Evolutionary conservation across 2,113 vertebrate genomes (phyloP).

Genomic region (Malurus alboscapulatus): DNA sequence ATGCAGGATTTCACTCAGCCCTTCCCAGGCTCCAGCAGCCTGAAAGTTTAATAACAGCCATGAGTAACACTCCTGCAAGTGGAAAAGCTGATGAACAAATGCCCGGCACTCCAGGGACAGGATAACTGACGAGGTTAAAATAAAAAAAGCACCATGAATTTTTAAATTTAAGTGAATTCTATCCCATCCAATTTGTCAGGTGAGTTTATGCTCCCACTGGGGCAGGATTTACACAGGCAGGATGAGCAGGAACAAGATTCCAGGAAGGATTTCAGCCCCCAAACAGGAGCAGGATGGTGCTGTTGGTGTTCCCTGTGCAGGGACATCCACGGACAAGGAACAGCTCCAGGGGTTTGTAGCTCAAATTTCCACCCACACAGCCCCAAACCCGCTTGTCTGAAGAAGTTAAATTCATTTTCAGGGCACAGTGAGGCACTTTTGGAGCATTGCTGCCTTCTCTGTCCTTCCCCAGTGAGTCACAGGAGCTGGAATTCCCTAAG

Average conservation of each 20-base stretch:
- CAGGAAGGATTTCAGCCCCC: neutral
- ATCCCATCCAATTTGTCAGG: neutral
- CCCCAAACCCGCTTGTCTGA: neutral
- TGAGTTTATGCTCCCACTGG: neutral
- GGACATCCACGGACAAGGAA: neutral
- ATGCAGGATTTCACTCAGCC: neutral
- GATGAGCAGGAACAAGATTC: neutral
- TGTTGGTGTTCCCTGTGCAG: neutral
- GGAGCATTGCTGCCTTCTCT: neutral
- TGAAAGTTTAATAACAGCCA: neutral
- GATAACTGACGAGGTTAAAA: neutral
- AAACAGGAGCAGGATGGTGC: neutral
- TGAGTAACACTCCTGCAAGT: neutral
- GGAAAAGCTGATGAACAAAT: constrained; percentile 14
- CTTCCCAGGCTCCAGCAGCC: neutral
- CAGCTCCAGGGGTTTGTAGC: neutral
- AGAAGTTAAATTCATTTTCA: neutral
- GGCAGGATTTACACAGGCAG: neutral
- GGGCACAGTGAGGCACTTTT: neutral
- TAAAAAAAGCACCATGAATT: neutral
- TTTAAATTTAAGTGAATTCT: constrained; percentile 7
- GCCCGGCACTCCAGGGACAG: neutral
- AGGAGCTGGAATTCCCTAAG: neutral
- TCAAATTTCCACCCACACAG: neutral
- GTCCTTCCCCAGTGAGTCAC: neutral